phyloP scores from a whole-genome alignment of 2,113 vertebrate species.

The Sinocyclocheilus maitianheensis region DNA sequence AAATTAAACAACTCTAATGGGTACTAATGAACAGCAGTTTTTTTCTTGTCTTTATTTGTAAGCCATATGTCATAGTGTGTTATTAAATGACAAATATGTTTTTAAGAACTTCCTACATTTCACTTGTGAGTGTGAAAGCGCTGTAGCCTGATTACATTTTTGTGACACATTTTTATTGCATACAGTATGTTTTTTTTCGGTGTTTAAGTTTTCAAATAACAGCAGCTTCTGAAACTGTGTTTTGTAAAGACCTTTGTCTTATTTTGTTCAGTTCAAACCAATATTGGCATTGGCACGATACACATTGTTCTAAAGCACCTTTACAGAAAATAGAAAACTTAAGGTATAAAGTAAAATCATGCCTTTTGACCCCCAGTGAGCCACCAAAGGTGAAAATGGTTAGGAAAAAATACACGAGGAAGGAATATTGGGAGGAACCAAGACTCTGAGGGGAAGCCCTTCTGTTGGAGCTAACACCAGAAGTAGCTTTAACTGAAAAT shows the following conservation, averaged over 20 bases:
- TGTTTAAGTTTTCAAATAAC: neutral
- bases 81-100: neutral
- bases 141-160: neutral
- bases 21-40: neutral
- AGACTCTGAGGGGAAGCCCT: neutral
- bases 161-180: neutral
- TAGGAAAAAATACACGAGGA: neutral
- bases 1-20: neutral
- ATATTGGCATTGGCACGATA: too few species aligned
- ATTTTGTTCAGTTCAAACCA: neutral
- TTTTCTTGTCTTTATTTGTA: neutral
- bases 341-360: too few species aligned
- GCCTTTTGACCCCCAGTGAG: neutral
- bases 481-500: neutral
- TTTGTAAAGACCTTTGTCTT: neutral
- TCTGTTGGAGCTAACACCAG: neutral
- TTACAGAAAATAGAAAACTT: too few species aligned
- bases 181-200: neutral
- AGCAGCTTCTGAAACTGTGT: neutral
- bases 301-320: neutral
- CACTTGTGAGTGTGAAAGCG: neutral
- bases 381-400: neutral
- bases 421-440: neutral
- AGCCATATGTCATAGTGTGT: neutral
- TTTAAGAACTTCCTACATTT: neutral